A percentile compares a stretch with the other conserved stretches of the same genome.
Evolutionary conservation across 2,888 invertebrate genomes (phyloP).

Genomic region (Nymphalis polychloros): DNA sequence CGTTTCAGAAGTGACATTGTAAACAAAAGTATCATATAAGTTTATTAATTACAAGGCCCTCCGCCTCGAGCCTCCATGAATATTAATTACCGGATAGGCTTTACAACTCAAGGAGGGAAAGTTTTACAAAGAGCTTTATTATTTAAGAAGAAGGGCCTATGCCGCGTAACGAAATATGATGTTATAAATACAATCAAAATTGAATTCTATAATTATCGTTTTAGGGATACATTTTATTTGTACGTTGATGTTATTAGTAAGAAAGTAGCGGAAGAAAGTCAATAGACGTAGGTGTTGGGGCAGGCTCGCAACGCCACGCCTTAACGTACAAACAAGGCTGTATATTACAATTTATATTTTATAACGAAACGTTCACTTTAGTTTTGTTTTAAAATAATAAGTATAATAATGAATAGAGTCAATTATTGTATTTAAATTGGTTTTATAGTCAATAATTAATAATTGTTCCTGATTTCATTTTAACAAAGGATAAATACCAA

Average conservation of each 20-base stretch:
- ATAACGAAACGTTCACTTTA: conserved; percentile 18
- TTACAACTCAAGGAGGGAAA: conserved; percentile 81
- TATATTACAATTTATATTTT: conserved; percentile 39
- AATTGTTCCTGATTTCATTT: too few species aligned
- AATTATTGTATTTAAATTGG: too few species aligned
- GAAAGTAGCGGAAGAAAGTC: conserved; percentile 81
- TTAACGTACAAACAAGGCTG: conserved; percentile 59
- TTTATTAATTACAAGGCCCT: conserved; percentile 82
- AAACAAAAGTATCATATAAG: conserved; percentile 83
- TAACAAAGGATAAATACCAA: too few species aligned
- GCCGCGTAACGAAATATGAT: conserved; percentile 76
- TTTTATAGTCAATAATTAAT: too few species aligned
- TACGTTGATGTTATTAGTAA: conserved; percentile 71
- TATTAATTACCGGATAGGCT: conserved; percentile 82
- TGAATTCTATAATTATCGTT: conserved; percentile 43
- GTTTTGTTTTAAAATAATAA: background rate
- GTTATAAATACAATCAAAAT: conserved; percentile 38
- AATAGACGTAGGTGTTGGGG: conserved; percentile 77
- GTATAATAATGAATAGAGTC: background rate
- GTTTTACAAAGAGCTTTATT: conserved; percentile 82
- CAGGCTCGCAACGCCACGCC: conserved; percentile 67
- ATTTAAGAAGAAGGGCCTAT: conserved; percentile 78
- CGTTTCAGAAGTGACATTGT: conserved; percentile 75
- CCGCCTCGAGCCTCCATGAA: conserved; percentile 77
- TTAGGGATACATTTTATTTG: conserved; percentile 51